phyloP scores from a whole-genome alignment of 64 coral and sea anemone genomes.

The Dendrophyllia cribrosa region DNA sequence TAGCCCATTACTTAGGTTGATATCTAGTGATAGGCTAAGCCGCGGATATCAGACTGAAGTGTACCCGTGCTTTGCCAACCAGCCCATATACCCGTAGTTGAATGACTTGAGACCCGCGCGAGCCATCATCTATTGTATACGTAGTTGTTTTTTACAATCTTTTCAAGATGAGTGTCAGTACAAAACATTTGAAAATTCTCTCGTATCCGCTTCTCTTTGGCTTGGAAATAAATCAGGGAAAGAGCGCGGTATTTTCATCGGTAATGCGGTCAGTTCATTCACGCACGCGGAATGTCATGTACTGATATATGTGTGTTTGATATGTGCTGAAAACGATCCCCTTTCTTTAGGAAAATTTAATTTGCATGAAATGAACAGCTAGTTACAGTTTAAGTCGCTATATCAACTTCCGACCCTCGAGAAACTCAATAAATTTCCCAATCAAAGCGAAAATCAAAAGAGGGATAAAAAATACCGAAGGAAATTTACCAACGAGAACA shows the following conservation, averaged over 20 bases:
- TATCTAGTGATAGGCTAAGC: not conserved
- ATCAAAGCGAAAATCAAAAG: constrained; percentile 83
- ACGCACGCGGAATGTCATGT: constrained; percentile 12
- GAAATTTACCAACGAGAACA: not conserved
- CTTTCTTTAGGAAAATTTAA: constrained; percentile 76
- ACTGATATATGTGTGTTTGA: constrained; percentile 70
- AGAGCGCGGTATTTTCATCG: constrained; percentile 23
- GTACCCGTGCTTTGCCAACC: not conserved
- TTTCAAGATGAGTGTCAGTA: not conserved
- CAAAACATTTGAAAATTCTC: not conserved
- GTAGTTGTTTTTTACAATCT: not conserved
- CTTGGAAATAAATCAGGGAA: not conserved
- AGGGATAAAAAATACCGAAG: not conserved
- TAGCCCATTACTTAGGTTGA: not conserved
- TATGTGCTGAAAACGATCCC: constrained; percentile 75
- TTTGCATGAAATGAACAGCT: constrained; percentile 95
- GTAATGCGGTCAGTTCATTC: constrained; percentile 7
- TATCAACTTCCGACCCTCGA: constrained; percentile 99
- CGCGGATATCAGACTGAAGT: not conserved
- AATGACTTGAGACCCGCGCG: not conserved
- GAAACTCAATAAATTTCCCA: constrained; percentile 93
- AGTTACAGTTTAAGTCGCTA: constrained; percentile 87
- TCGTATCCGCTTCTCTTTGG: constrained; percentile 36
- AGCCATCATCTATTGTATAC: not conserved
- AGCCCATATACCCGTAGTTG: not conserved